Percentiles rank a stretch among this genome's conserved stretches.
Conservation (phyloP, 35 echinoderm and acorn worm genomes). For the Nesometra sesokonis region DNA sequence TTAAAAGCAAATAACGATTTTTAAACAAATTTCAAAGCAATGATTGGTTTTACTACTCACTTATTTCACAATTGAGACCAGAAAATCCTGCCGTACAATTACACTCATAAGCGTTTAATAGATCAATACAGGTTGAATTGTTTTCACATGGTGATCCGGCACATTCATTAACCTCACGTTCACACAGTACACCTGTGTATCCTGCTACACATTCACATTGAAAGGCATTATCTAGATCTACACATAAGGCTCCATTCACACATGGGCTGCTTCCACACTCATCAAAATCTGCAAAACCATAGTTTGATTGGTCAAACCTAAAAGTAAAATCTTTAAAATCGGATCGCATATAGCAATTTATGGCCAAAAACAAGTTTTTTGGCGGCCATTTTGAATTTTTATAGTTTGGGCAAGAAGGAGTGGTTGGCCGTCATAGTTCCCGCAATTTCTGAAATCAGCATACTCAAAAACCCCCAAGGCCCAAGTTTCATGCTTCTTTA, state of each 20-base stretch:
- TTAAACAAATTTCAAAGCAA: too few relatives aligned
- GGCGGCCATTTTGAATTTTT: too few relatives aligned
- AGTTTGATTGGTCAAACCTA: background rate
- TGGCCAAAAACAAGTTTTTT: too few relatives aligned
- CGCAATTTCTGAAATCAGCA: too few relatives aligned
- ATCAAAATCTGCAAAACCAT: slow-evolving; percentile 8
- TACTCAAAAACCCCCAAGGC: too few relatives aligned
- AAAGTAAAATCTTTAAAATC: too few relatives aligned
- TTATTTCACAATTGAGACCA: slow-evolving; percentile 21
- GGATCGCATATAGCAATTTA: too few relatives aligned
- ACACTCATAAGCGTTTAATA: slow-evolving; percentile 22
- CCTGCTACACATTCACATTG: slow-evolving; percentile 26
- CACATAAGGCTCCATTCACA: slow-evolving; percentile 34
- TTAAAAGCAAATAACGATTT: too few relatives aligned
- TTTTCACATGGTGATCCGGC: slow-evolving; percentile 24
- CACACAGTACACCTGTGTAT: slow-evolving; percentile 23
- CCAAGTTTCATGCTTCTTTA: too few relatives aligned
- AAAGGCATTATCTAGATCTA: slow-evolving; percentile 8
- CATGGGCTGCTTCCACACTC: slow-evolving; percentile 36
- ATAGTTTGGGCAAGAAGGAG: too few relatives aligned
- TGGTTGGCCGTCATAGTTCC: too few relatives aligned
- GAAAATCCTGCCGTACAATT: background rate
- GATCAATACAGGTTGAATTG: slow-evolving; percentile 4
- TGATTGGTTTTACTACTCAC: too few relatives aligned
- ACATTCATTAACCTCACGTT: slow-evolving; percentile 7